A percentile compares a stretch with the other conserved stretches of the same genome.
Evolutionary conservation across 2,113 vertebrate species (phyloP).

Genomic region (Rhinogobius similis): DNA sequence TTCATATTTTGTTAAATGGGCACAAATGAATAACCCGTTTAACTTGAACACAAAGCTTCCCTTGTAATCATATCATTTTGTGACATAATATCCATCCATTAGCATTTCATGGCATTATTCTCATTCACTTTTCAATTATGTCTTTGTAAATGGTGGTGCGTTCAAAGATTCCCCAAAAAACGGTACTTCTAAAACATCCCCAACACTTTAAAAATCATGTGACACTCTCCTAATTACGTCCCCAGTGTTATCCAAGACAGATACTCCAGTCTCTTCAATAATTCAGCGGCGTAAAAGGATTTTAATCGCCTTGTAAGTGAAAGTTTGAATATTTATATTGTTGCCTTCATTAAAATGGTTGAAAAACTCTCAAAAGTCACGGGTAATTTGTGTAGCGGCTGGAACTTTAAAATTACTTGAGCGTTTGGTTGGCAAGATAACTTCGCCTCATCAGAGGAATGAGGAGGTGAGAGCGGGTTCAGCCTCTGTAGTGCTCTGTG

Average conservation of each 20-base stretch:
- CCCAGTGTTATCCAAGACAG: constrained; percentile 2
- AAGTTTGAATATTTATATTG: constrained; percentile 6
- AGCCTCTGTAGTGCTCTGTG: not conserved
- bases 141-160: not conserved
- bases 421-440: not conserved
- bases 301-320: not conserved
- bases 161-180: not conserved
- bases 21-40: too few relatives aligned
- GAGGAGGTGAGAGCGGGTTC: constrained; percentile 15
- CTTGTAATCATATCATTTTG: too few relatives aligned
- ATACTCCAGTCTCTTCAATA: not conserved
- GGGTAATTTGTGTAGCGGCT: not conserved
- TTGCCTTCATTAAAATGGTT: not conserved
- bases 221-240: not conserved
- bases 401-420: not conserved
- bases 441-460: not conserved
- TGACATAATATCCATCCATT: too few relatives aligned
- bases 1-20: too few relatives aligned
- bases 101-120: not conserved
- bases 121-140: not conserved
- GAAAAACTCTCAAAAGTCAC: not conserved
- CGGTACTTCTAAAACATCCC: not conserved
- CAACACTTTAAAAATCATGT: not conserved
- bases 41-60: too few relatives aligned
- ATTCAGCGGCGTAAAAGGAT: not conserved